Percentiles rank a stretch among this genome's conserved stretches.
phyloP scores from a whole-genome alignment of 1,140 invertebrate species.

The Acyrthosiphon pisum region DNA sequence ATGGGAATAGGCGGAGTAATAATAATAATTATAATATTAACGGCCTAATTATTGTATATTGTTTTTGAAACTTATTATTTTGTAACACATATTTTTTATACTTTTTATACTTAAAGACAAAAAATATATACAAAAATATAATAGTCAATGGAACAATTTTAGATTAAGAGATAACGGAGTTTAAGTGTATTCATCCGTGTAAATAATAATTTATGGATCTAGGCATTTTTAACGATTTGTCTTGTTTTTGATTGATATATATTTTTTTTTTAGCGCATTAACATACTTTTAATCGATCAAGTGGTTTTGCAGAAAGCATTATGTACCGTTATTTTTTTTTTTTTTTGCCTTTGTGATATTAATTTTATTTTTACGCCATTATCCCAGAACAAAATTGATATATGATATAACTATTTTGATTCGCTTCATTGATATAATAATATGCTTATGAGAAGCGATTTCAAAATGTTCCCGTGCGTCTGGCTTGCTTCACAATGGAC shows the following conservation, averaged over 20 bases:
- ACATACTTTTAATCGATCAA: slow-evolving; percentile 57
- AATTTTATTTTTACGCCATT: slow-evolving; percentile 49
- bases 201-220: slow-evolving; percentile 51
- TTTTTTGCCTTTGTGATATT: slow-evolving; percentile 55
- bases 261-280: slow-evolving; percentile 53
- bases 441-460: slow-evolving; percentile 22
- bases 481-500: slow-evolving; percentile 54
- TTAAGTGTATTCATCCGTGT: slow-evolving; percentile 27
- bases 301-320: slow-evolving; percentile 56
- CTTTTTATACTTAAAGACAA: slow-evolving; percentile 54
- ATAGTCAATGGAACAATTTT: slow-evolving; percentile 56
- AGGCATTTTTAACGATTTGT: slow-evolving; percentile 36
- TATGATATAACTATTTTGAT: slow-evolving; percentile 28
- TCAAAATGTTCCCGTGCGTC: slow-evolving; percentile 31
- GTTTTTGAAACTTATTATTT: slow-evolving; percentile 54
- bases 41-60: slow-evolving; percentile 44
- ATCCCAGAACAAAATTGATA: slow-evolving; percentile 48
- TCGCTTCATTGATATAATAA: slow-evolving; percentile 18
- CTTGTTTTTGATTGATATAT: slow-evolving; percentile 39
- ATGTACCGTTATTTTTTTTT: slow-evolving; percentile 33
- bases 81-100: slow-evolving; percentile 55
- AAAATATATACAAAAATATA: slow-evolving; percentile 45
- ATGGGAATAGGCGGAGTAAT: slow-evolving; percentile 14
- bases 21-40: slow-evolving; percentile 36
- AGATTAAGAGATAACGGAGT: slow-evolving; percentile 42